Percentiles rank a stretch among this genome's conserved stretches.
Conservation (phyloP, 2,113 vertebrate species). For the Halichoeres trimaculatus region DNA sequence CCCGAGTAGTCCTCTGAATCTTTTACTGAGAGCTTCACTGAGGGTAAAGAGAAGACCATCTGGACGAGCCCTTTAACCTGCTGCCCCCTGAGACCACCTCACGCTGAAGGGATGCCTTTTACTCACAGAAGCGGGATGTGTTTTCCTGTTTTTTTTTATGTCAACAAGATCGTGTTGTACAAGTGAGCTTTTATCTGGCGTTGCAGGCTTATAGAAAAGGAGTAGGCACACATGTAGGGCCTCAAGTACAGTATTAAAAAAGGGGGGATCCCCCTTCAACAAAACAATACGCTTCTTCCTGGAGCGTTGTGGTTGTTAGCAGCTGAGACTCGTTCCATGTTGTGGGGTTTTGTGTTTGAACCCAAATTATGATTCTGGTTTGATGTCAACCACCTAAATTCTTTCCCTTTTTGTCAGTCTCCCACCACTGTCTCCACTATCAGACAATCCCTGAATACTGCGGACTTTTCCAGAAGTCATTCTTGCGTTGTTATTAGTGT, state of each 20-base stretch:
- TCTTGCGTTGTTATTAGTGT: slow-evolving; percentile 47
- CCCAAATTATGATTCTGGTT: slow-evolving; percentile 65
- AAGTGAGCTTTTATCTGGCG: background rate
- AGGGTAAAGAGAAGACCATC: background rate
- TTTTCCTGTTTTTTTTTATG: background rate
- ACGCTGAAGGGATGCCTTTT: background rate
- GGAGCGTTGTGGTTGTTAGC: slow-evolving; percentile 44
- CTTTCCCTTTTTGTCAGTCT: slow-evolving; percentile 55
- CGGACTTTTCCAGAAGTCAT: slow-evolving; percentile 45
- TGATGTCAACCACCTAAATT: slow-evolving; percentile 62
- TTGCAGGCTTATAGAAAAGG: background rate
- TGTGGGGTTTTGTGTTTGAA: slow-evolving; percentile 63
- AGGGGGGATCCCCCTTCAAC: slow-evolving; percentile 26
- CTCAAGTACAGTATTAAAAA: slow-evolving; percentile 5
- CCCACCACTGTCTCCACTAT: slow-evolving; percentile 69
- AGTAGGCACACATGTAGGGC: background rate
- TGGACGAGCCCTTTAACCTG: background rate
- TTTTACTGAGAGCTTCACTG: background rate
- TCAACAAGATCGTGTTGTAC: background rate
- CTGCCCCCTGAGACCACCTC: background rate
- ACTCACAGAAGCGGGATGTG: too few relatives aligned
- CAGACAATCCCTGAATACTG: slow-evolving; percentile 45
- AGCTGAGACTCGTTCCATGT: slow-evolving; percentile 59
- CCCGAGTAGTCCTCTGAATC: background rate
- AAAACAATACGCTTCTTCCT: slow-evolving; percentile 31